These are phyloP conservation scores for Erannis defoliaria DNA, from an alignment of 2,888 invertebrate genomes.

Conservation along the genomic window DNA sequence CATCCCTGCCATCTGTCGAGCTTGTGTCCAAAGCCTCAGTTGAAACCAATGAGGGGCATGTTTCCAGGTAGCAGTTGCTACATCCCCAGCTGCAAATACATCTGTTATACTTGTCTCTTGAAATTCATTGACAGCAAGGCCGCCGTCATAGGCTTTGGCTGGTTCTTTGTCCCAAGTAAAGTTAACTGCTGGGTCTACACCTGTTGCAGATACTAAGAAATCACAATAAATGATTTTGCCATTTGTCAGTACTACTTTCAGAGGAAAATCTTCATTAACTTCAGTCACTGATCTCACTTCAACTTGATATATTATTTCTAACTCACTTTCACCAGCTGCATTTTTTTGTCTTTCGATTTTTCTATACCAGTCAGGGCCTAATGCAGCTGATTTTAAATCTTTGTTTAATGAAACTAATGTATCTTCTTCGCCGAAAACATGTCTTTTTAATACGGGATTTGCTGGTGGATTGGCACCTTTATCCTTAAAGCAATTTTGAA, in stretches of 20 bases:
- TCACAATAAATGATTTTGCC: constrained; percentile 92
- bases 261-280: constrained; percentile 85
- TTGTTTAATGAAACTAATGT: constrained; percentile 68
- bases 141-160: constrained; percentile 90
- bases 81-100: constrained; percentile 98
- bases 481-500: constrained; percentile 85
- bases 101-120: constrained; percentile 93
- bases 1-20: constrained; percentile 98
- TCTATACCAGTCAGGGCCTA: constrained; percentile 98
- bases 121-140: constrained; percentile 93
- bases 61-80: constrained; percentile 94
- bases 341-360: constrained; percentile 86
- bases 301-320: constrained; percentile 88
- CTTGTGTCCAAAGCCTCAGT: constrained; percentile 99
- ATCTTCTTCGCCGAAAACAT: constrained; percentile 89
- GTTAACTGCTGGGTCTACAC: constrained; percentile 91
- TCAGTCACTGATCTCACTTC: constrained; percentile 82
- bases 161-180: constrained; percentile 85
- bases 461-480: constrained; percentile 52
- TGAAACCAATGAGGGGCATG: constrained; percentile 95
- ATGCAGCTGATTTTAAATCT: constrained; percentile 92
- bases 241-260: constrained; percentile 91
- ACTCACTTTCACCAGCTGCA: constrained; percentile 80
- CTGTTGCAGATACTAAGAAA: constrained; percentile 98
- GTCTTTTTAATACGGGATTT: constrained; percentile 84